phyloP scores from a whole-genome alignment of 2,888 invertebrate species.

The Perithous albicinctus region DNA sequence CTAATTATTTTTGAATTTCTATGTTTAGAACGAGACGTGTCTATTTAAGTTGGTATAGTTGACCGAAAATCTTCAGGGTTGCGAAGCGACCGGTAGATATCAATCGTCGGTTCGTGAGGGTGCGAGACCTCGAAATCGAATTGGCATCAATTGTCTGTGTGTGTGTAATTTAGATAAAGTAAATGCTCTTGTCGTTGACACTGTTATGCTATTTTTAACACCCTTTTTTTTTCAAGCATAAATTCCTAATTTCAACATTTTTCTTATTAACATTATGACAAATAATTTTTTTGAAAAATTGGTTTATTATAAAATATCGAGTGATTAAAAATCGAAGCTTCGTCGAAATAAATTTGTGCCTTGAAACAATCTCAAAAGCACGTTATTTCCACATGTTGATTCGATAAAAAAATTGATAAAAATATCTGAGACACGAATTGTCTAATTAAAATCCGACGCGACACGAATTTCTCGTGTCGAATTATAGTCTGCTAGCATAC shows the following conservation, averaged over 20 bases:
- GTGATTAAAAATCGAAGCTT: no score
- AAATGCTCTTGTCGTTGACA: conserved; percentile 31
- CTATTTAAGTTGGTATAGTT: conserved; percentile 53
- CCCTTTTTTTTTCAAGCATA: no score
- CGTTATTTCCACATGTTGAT: no score
- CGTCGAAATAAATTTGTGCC: no score
- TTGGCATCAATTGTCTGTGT: conserved; percentile 49
- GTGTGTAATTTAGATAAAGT: conserved; percentile 31
- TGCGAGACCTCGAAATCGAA: conserved; percentile 62
- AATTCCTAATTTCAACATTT: no score
- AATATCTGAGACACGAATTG: neutral
- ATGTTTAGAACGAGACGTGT: conserved; percentile 42
- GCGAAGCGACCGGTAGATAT: conserved; percentile 63
- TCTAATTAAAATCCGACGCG: neutral
- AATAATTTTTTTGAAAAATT: no score
- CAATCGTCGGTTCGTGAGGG: conserved; percentile 59
- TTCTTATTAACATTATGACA: no score
- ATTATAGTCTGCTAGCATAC: conserved; percentile 7
- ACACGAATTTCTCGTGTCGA: conserved; percentile 23
- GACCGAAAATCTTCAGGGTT: conserved; percentile 64
- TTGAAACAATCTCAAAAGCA: no score
- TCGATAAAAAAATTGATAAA: neutral
- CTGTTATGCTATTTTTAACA: conserved; percentile 12
- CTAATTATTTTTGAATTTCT: neutral
- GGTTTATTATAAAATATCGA: no score